Base-by-base conservation (phyloP, 2,888 invertebrate species). In the Cosmia pyralina region DNA sequence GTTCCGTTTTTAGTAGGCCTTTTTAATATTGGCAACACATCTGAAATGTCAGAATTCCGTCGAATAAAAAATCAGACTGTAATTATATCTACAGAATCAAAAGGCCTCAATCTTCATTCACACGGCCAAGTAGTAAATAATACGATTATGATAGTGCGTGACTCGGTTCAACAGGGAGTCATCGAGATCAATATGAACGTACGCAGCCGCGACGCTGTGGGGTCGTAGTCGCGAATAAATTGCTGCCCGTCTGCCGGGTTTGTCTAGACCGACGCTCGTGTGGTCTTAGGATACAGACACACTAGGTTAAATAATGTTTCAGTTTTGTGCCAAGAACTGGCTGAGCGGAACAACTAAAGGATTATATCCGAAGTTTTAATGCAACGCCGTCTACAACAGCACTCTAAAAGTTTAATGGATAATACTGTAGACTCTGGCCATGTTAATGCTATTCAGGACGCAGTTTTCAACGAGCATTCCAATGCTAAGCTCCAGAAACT, bases 191-290 rank as follows among this genome's bases (percentile, higher is more conserved):
- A 88, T 89, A 86, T 85, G 85, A 85, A 89, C 76, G 77, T 82
- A 91, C 81, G 82, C 80, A 77, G 81, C 79, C 72, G 81, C 81
- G 85, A 72, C 85, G 82, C 77, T 69, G 68, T 71, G 79, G 75
- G 88, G 87, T 88, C 87, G 84, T 62, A 80, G 75, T 81, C 73
- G 78, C 80, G 71, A 81, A 90, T 91, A 88, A 90, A 89, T 90
- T 90, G 84, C 73, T 75, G 72, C 79, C 76, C 73, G 77, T 72
- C 84, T 85, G 83, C 76, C 71, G 62, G 70, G 75, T 72, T 72
- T 62, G 80, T 83, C 83, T 87, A 82, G 81, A 83, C 84, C 66
- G n/a, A 60, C 77, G 44, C 74, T 75, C 64, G 78, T 83, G 85
- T 80, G 82, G 87, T 83, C 83, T 84, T 59, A 79, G 70, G 81